phyloP scores from a whole-genome alignment of 53 echinoderm and acorn worm species.

The Luidia sarsii region DNA sequence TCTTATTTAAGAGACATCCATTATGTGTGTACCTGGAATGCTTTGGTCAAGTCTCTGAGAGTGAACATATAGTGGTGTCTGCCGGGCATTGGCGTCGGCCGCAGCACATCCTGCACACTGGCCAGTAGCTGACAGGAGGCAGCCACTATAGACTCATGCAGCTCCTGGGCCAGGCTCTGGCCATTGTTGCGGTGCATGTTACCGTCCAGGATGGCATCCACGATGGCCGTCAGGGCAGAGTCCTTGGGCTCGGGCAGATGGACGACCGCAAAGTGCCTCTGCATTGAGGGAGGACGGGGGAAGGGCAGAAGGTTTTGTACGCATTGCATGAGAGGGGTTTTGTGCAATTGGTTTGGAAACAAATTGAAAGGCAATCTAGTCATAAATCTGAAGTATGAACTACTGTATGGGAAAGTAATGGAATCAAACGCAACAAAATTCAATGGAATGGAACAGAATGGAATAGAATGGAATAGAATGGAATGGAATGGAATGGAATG shows the following conservation, averaged over 20 bases:
- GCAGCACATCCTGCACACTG: constrained; percentile 76
- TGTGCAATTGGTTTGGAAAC: too few species aligned
- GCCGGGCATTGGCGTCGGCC: constrained; percentile 81
- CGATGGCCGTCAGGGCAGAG: constrained; percentile 69
- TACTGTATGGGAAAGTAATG: too few species aligned
- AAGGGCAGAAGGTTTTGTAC: too few species aligned
- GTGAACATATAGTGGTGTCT: constrained; percentile 95
- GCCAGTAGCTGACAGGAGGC: constrained; percentile 90
- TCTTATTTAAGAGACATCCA: not conserved
- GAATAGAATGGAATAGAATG: too few species aligned
- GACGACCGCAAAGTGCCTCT: constrained; percentile 93
- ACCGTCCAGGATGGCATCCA: constrained; percentile 91
- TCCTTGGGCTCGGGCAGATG: constrained; percentile 82
- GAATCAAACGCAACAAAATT: too few species aligned
- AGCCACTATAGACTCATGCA: constrained; percentile 90
- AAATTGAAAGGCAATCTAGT: too few species aligned
- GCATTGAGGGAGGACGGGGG: too few species aligned
- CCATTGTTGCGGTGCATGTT: constrained; percentile 98
- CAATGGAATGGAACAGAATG: too few species aligned
- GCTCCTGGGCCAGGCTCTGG: constrained; percentile 87
- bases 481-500: too few species aligned
- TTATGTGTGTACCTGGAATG: constrained; percentile 80
- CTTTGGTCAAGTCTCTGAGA: constrained; percentile 85
- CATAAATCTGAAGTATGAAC: too few species aligned
- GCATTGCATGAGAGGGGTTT: too few species aligned